Evolutionary conservation across 37 sponge, comb jelly and placozoan species (phyloP).

Genomic region (Petrosia ficiformis): DNA sequence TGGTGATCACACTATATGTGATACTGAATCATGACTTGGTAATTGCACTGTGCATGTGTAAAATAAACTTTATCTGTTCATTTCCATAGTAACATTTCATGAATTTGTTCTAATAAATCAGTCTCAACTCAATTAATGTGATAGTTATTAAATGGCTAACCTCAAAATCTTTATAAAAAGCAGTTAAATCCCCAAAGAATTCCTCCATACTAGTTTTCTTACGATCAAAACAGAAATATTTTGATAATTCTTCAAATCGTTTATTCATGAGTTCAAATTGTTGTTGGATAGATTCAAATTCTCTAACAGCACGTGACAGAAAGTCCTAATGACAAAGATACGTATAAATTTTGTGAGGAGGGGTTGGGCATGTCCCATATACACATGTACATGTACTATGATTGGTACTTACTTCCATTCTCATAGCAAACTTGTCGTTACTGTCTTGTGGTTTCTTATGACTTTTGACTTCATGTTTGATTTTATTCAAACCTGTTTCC

Average conservation of each 20-base stretch:
- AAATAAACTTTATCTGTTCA: no score
- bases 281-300: conserved; percentile 51
- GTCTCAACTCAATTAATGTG: no score
- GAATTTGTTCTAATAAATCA: no score
- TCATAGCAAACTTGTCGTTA: conserved; percentile 59
- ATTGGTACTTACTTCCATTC: conserved; percentile 34
- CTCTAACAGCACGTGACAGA: conserved; percentile 44
- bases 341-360: neutral
- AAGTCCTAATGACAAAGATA: conserved; percentile 42
- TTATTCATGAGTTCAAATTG: conserved; percentile 79
- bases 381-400: conserved; percentile 3
- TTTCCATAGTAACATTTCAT: no score
- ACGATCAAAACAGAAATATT: conserved; percentile 69
- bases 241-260: conserved; percentile 50
- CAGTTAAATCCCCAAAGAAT: conserved; percentile 87
- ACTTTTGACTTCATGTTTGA: conserved; percentile 51
- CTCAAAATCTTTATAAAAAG: conserved; percentile 90
- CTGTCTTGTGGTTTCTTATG: conserved; percentile 55
- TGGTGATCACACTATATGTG: no score
- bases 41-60: no score
- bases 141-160: conserved; percentile 43
- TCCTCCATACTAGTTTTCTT: conserved; percentile 91
- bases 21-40: no score
- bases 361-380: neutral
- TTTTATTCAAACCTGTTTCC: conserved; percentile 48